Conservation (phyloP, 2,113 vertebrate species). For the Willisornis vidua region DNA sequence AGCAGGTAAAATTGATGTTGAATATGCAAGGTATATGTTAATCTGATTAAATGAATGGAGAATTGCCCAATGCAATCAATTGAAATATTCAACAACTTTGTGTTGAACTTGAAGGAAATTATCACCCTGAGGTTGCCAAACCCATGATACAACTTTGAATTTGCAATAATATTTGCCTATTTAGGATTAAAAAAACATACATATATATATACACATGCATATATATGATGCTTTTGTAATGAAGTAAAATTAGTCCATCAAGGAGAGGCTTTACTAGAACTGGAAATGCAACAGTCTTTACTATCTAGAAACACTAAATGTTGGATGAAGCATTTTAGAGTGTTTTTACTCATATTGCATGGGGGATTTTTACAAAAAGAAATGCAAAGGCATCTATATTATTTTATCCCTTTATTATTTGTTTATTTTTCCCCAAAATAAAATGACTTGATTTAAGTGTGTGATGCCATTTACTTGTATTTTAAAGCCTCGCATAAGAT, state of each 20-base stretch:
- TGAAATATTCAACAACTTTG: slow-evolving; percentile 58
- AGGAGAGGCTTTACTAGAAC: slow-evolving; percentile 39
- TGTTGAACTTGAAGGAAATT: slow-evolving; percentile 54
- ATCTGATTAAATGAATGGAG: slow-evolving; percentile 58
- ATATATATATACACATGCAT: background rate
- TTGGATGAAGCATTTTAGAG: background rate
- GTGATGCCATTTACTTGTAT: slow-evolving; percentile 69
- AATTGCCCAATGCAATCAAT: slow-evolving; percentile 47
- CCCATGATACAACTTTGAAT: slow-evolving; percentile 30
- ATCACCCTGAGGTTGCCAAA: slow-evolving; percentile 59
- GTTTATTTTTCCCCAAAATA: slow-evolving; percentile 67
- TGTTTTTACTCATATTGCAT: background rate
- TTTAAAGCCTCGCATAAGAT: slow-evolving; percentile 66
- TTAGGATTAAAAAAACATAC: slow-evolving; percentile 25
- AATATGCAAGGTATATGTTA: slow-evolving; percentile 60
- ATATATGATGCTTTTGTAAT: background rate
- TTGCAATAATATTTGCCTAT: slow-evolving; percentile 42
- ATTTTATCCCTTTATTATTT: slow-evolving; percentile 66
- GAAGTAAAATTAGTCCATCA: slow-evolving; percentile 38
- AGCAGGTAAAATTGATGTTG: slow-evolving; percentile 21
- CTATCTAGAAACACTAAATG: background rate
- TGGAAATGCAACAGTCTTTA: background rate
- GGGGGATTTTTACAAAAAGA: background rate
- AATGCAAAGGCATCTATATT: slow-evolving; percentile 21
- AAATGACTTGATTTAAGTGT: slow-evolving; percentile 67